Percentiles rank a stretch among this genome's conserved stretches.
Evolutionary conservation across 2,113 vertebrate species (phyloP).

Genomic region (Spea multiplicata): DNA sequence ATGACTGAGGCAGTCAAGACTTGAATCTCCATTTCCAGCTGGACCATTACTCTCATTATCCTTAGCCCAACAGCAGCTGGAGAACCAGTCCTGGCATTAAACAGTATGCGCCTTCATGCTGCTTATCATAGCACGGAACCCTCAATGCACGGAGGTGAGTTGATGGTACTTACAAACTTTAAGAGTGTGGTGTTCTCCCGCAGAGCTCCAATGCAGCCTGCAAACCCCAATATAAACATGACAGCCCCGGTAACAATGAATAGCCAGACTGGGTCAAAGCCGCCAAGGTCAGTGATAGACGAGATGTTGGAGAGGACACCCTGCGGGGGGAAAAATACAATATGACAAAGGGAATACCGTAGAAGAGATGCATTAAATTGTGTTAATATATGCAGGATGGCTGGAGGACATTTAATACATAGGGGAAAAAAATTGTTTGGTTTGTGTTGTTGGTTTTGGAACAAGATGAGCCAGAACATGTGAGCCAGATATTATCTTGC

Average conservation of each 20-base stretch:
- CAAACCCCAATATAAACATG: constrained; percentile 89
- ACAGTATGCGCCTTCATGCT: too few relatives aligned
- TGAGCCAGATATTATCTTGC: background rate
- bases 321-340: constrained; percentile 55
- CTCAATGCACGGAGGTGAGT: background rate
- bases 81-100: too few relatives aligned
- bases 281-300: constrained; percentile 85
- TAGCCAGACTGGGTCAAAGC: constrained; percentile 90
- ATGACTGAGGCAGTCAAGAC: too few relatives aligned
- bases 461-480: background rate
- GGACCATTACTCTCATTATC: too few relatives aligned
- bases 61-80: too few relatives aligned
- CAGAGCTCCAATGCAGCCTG: constrained; percentile 87
- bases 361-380: background rate
- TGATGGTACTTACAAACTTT: constrained; percentile 79
- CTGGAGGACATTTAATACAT: background rate
- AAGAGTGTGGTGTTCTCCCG: constrained; percentile 87
- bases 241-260: constrained; percentile 86
- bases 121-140: too few relatives aligned
- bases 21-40: too few relatives aligned
- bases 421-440: background rate
- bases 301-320: constrained; percentile 88
- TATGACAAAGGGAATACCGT: background rate
- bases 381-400: background rate
- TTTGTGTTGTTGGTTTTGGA: constrained; percentile 9